Conservation (phyloP, 2,113 vertebrate genomes). For the Brachionichthys hirsutus region DNA sequence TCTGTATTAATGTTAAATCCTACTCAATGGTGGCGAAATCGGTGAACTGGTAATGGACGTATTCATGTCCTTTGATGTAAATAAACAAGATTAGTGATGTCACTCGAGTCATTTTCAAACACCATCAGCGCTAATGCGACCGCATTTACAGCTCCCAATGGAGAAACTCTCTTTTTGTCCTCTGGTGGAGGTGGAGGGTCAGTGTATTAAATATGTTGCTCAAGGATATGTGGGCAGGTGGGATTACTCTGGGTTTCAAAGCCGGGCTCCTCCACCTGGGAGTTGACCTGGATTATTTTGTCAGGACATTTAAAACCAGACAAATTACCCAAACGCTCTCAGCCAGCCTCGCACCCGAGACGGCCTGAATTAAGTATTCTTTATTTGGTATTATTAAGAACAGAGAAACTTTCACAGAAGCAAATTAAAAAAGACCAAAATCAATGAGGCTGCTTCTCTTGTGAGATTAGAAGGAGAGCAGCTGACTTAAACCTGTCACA, state of each 20-base stretch:
- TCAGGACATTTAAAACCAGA: conserved; percentile 35
- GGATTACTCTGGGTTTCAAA: conserved; percentile 37
- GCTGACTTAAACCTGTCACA: no score
- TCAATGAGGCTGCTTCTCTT: no score
- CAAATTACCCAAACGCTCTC: conserved; percentile 16
- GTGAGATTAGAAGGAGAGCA: no score
- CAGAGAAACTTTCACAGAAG: no score
- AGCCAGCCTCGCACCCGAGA: no score
- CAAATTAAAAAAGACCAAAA: no score
- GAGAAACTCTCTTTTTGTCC: conserved; percentile 26
- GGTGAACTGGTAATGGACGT: no score
- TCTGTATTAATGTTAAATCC: conserved; percentile 54
- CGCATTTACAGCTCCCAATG: background rate
- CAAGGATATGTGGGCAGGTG: conserved; percentile 44
- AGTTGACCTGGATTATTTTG: conserved; percentile 56
- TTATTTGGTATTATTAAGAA: no score
- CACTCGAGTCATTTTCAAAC: conserved; percentile 22
- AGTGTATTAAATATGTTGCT: conserved; percentile 40
- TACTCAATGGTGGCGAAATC: conserved; percentile 23
- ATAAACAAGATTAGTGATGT: conserved; percentile 18
- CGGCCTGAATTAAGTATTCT: no score
- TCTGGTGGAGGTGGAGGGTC: conserved; percentile 38
- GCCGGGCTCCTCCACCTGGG: conserved; percentile 41
- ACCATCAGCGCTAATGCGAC: no score
- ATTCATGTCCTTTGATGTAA: conserved; percentile 27